Percentiles rank a stretch among this genome's conserved stretches.
phyloP scores from a whole-genome alignment of 2,888 invertebrate genomes.

The Drosophila borealis region DNA sequence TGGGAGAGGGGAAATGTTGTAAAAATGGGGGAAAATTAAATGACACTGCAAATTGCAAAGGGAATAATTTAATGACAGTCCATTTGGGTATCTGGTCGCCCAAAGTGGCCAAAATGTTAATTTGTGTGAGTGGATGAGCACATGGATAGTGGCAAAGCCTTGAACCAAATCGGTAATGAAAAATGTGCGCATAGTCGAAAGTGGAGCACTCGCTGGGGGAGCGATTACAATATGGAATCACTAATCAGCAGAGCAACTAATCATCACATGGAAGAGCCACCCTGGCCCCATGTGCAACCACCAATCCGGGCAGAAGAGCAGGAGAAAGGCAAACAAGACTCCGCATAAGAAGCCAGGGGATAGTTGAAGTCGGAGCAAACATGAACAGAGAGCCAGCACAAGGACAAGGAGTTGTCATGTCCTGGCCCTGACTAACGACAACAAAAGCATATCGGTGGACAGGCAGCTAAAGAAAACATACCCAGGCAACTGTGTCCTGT shows the following conservation, averaged over 20 bases:
- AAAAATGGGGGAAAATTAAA: conserved; percentile 48
- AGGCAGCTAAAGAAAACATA: conserved; percentile 55
- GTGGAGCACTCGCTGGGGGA: conserved; percentile 20
- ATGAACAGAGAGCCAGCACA: conserved; percentile 26
- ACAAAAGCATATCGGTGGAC: conserved; percentile 67
- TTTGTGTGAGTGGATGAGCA: conserved; percentile 45
- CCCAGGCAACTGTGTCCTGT: conserved; percentile 11
- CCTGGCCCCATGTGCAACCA: background rate
- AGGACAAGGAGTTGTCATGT: conserved; percentile 47
- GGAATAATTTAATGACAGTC: conserved; percentile 70
- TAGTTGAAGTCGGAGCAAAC: conserved; percentile 35
- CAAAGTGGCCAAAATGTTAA: conserved; percentile 59
- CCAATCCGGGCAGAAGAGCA: conserved; percentile 15
- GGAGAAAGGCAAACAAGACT: conserved; percentile 22
- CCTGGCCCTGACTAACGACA: conserved; percentile 52
- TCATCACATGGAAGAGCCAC: conserved; percentile 21
- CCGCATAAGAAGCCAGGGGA: conserved; percentile 13
- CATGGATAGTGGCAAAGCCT: conserved; percentile 18
- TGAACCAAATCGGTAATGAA: conserved; percentile 22
- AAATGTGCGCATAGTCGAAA: conserved; percentile 1
- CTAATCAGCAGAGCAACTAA: conserved; percentile 42
- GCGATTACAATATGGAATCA: conserved; percentile 34
- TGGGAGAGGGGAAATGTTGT: background rate
- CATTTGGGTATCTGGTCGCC: conserved; percentile 60
- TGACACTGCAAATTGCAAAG: conserved; percentile 70